phyloP scores from a whole-genome alignment of 2,797 vertebrate genomes.

The Leontopithecus rosalia region DNA sequence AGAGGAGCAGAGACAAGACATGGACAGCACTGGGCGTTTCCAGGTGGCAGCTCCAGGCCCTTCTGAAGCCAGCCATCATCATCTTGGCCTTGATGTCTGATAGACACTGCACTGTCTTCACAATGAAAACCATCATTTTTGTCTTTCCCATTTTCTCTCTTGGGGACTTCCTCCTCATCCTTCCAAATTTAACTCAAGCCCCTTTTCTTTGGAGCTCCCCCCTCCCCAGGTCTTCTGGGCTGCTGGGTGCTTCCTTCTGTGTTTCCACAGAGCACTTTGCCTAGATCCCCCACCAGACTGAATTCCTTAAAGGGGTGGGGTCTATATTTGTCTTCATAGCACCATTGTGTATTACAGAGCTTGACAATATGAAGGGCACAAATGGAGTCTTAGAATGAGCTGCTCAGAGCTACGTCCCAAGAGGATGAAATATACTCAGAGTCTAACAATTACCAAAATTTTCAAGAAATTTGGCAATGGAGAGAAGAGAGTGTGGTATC shows the following conservation, averaged over 20 bases:
- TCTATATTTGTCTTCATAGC: not conserved
- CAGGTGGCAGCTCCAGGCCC: not conserved
- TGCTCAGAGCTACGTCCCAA: not conserved
- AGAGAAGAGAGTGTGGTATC: not conserved
- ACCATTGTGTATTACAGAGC: not conserved
- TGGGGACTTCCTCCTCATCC: not conserved
- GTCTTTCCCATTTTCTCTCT: not conserved
- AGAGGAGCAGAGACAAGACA: not conserved
- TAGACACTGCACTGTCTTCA: not conserved
- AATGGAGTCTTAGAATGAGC: not conserved
- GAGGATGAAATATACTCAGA: fast-evolving
- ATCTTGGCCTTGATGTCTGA: not conserved
- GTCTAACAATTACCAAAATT: not conserved
- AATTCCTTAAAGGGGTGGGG: not conserved
- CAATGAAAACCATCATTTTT: not conserved
- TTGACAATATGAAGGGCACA: not conserved
- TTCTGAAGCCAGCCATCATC: not conserved
- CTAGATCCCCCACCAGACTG: not conserved
- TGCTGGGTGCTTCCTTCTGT: not conserved
- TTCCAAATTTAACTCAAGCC: not conserved
- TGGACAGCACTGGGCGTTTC: fast-evolving
- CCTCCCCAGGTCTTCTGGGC: not conserved
- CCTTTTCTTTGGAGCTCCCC: not conserved
- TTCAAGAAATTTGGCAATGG: not conserved
- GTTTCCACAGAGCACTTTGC: not conserved